These are phyloP conservation scores for Polyploca ridens DNA, from an alignment of 2,888 invertebrate species.

Conservation along the genomic window DNA sequence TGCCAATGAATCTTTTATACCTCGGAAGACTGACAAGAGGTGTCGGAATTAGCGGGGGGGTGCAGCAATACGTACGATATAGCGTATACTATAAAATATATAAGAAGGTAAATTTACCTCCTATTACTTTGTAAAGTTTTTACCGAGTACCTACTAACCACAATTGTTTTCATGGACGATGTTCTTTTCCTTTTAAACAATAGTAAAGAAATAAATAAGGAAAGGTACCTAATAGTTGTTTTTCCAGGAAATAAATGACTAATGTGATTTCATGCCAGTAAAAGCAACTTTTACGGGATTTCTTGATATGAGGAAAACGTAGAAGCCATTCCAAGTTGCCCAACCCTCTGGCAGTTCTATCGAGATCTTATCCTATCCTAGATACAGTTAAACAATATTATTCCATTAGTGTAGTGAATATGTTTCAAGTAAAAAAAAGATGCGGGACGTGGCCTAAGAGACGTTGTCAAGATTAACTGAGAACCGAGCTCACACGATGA, in stretches of 20 bases:
- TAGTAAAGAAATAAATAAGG: neutral
- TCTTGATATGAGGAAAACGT: neutral
- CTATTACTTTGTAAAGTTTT: no score
- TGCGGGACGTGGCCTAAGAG: constrained; percentile 24
- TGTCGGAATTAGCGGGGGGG: no score
- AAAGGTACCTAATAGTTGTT: neutral
- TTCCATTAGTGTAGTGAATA: constrained; percentile 2
- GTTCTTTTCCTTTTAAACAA: neutral
- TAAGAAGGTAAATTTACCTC: no score
- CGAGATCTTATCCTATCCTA: neutral
- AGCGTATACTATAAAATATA: neutral
- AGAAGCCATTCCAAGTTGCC: neutral
- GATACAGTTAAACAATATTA: constrained; percentile 4
- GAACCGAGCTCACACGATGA: constrained; percentile 19
- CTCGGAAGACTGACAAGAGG: no score
- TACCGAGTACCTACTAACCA: no score
- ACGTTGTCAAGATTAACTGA: constrained; percentile 23
- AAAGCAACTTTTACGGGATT: neutral
- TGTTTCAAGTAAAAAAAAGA: constrained; percentile 1
- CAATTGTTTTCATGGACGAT: neutral
- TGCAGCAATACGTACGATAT: neutral
- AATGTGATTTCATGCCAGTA: neutral
- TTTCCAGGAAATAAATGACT: neutral
- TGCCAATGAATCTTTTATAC: neutral
- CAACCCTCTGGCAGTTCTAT: neutral